Base-by-base conservation (phyloP, 2,113 vertebrate genomes). In the Phaetusa simplex region DNA sequence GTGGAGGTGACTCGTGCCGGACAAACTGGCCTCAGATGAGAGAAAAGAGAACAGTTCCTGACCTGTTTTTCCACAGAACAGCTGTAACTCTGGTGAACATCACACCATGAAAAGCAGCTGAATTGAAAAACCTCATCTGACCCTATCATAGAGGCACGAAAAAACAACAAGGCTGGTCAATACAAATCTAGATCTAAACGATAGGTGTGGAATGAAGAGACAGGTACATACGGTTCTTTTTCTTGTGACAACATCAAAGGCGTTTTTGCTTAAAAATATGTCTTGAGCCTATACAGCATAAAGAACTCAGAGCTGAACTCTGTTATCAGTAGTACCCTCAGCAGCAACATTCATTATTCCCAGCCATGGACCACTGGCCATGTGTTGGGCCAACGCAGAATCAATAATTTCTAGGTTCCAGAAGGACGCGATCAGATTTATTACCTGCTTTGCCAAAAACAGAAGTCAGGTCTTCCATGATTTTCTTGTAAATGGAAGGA, bases 401-500 rank as follows among this genome's bases (percentile, higher is more conserved):
- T 32, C 72, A 90, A 67, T 52, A 1, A 42, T 15, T 64, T 76
- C 67, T 58, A 88, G 12, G 22, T 88, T 92, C 50, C 81, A 91
- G 27, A 90, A 88, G 47, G 58, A 53, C 26, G 66, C 1, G 4
- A 12, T 64, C 3, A 6, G 22, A 29, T 76, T 96, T 85, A 45
- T 95, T 98, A 98, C 98, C 98, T 98, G 98, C 79, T 91, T 95
- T 70, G 36, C 97, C 98, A 91, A 99, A 98, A 84, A 98, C 97
- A 91, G 97, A 97, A 49, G 92, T 73, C 76, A 99, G 93, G 74
- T 97, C 97, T 92, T 98, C 97, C 98, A 98, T 94, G 45, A 97
- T 83, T 47, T 96, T 97, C 97, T 93, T 94, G 87, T 99, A 97
- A 91, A 98, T 62, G 26, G 69, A 55, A 59, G 98, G 98, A 13